Evolutionary conservation across 2,113 vertebrate genomes (phyloP), one percentile per base, ranked within the genome.

Genomic region (Vulpes lagopus): DNA sequence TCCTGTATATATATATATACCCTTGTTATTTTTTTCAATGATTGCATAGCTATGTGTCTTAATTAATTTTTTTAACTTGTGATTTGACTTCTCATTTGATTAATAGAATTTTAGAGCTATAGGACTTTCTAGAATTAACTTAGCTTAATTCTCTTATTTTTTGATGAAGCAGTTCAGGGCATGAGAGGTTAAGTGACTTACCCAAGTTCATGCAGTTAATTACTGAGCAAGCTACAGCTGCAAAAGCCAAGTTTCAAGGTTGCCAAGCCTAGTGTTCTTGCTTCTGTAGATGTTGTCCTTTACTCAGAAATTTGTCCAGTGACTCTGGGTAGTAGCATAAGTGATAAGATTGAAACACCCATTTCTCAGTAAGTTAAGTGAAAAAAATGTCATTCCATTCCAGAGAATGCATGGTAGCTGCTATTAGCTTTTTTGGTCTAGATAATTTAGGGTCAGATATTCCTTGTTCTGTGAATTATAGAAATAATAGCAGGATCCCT

Each of bases 91-190:
- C 43, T 94, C 14, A 84, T 51, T 89, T 96, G 71, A 97, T 59
- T 90, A 57, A 78, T 51, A 73, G 35, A 80, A 74, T 79, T 96
- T 94, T 79, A 85, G 65, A 89, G 1, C 49, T 85, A 23, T 51
- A 91, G n/a, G 51, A 11, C 89, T 79, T 35, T 91, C 55, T 69
- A 91, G 65, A 93, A 96, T 91, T 95, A 91, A 78, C 43, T 97
- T 95, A 94, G 30, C 19, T 95, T 59, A 11, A 9, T 69, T 93
- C 14, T 97, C 25, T 97, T 38, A 86, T 85, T 69, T 96, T 79
- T 94, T 9, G 5, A 38, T 94, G 38, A 73, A 89, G 32, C 20
- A 67, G 5, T 55, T 57, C 38, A 96, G 81, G 81, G 32, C 22
- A 43, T 25, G 22, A 57, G 35, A 95, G 65, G 16, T 93, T 91